These are phyloP conservation scores for Troglohyphantes excavatus DNA, from an alignment of 2,888 invertebrate species.

Conservation along the genomic window DNA sequence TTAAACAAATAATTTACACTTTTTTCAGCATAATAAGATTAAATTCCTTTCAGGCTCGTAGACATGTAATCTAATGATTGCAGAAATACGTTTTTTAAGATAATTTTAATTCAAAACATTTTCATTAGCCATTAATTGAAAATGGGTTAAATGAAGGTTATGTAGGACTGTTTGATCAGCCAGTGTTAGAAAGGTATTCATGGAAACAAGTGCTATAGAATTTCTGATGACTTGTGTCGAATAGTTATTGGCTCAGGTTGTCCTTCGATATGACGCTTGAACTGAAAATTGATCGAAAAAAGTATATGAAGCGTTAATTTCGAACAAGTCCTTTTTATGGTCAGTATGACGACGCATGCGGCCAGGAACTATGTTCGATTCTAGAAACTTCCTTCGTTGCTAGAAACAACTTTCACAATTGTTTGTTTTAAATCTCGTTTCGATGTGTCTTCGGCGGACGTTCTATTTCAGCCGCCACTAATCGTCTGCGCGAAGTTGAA, in stretches of 20 bases:
- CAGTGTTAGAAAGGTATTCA: not conserved
- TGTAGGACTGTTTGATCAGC: too few relatives aligned
- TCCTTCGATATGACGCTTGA: slow-evolving; percentile 50
- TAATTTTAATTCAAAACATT: too few relatives aligned
- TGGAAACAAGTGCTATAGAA: slow-evolving; percentile 1
- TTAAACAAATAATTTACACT: too few relatives aligned
- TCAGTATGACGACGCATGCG: not conserved
- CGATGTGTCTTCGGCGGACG: not conserved
- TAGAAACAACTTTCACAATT: not conserved
- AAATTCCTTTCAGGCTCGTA: too few relatives aligned
- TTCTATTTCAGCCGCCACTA: not conserved
- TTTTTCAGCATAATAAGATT: too few relatives aligned
- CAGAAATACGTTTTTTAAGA: too few relatives aligned
- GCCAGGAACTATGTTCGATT: not conserved
- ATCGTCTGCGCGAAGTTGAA: not conserved
- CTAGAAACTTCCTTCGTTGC: not conserved
- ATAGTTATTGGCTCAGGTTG: slow-evolving; percentile 48
- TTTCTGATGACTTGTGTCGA: slow-evolving; percentile 15
- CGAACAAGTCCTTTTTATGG: not conserved
- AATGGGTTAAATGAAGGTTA: too few relatives aligned
- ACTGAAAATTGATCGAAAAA: slow-evolving; percentile 45
- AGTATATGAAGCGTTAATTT: slow-evolving; percentile 9
- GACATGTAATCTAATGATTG: too few relatives aligned
- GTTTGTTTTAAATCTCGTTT: not conserved
- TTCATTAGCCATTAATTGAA: too few relatives aligned